Evolutionary conservation across 2,888 invertebrate genomes (phyloP).

Genomic region (Lottia gigantea): DNA sequence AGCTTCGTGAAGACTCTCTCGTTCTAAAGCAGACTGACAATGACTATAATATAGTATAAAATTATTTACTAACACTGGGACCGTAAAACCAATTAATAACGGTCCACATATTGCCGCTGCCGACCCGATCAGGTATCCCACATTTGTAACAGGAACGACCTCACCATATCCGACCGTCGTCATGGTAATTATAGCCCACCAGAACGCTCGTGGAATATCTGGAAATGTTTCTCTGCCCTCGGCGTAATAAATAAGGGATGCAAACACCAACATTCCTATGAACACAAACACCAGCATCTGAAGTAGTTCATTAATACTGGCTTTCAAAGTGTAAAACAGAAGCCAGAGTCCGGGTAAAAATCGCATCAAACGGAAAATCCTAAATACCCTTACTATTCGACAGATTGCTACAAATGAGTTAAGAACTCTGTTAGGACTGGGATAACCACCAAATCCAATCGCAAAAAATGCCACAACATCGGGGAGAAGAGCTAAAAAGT

Average conservation of each 20-base stretch:
- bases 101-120: conserved; percentile 38
- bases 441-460: not conserved
- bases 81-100: conserved; percentile 41
- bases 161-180: conserved; percentile 53
- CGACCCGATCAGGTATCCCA: conserved; percentile 41
- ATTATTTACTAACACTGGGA: conserved; percentile 47
- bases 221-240: conserved; percentile 35
- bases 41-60: conserved; percentile 45
- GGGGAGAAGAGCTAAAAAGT: conserved; percentile 38
- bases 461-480: conserved; percentile 31
- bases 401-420: conserved; percentile 25
- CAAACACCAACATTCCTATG: conserved; percentile 47
- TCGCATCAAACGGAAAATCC: conserved; percentile 43
- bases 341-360: conserved; percentile 47
- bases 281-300: conserved; percentile 44
- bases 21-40: conserved; percentile 28
- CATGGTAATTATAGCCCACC: conserved; percentile 54
- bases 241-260: conserved; percentile 48
- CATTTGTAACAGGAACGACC: conserved; percentile 34
- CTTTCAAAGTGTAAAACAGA: conserved; percentile 48
- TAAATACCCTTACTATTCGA: conserved; percentile 38
- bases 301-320: conserved; percentile 45
- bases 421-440: not conserved
- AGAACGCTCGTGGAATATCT: conserved; percentile 43
- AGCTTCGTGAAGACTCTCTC: conserved; percentile 13